Percentiles rank a stretch among this genome's conserved stretches.
Evolutionary conservation across 2,113 vertebrate genomes (phyloP).

Genomic region (Oncorhynchus gorbuscha): DNA sequence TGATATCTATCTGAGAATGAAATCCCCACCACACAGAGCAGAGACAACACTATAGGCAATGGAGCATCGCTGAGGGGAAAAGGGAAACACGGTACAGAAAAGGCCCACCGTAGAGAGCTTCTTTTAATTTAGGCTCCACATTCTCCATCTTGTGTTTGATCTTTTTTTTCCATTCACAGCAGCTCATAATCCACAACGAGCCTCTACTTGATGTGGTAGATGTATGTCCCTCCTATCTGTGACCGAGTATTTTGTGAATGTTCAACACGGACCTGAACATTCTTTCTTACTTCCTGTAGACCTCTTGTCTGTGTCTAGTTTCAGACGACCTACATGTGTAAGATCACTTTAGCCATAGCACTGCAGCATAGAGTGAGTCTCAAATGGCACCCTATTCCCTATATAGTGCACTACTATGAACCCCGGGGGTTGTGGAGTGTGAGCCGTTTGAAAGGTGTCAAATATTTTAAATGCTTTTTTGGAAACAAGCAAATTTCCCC

Average conservation of each 20-base stretch:
- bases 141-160: constrained; percentile 18
- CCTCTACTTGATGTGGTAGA: neutral
- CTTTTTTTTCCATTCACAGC: constrained; percentile 9
- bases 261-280: neutral
- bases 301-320: neutral
- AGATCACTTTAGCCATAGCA: neutral
- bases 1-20: constrained; percentile 14
- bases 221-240: neutral
- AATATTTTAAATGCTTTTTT: constrained; percentile 37
- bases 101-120: neutral
- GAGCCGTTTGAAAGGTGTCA: constrained; percentile 34
- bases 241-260: neutral
- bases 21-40: neutral
- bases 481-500: constrained; percentile 33
- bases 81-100: neutral
- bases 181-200: neutral
- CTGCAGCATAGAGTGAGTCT: neutral
- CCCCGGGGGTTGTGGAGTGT: constrained; percentile 19
- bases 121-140: neutral
- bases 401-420: constrained; percentile 1
- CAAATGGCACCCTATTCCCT: neutral
- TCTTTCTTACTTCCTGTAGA: constrained; percentile 3
- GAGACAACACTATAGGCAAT: neutral
- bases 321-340: constrained; percentile 11
- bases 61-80: neutral